These are phyloP conservation scores for Benthosema pterotum DNA, from an alignment of 2,797 vertebrate species.

Conservation along the genomic window DNA sequence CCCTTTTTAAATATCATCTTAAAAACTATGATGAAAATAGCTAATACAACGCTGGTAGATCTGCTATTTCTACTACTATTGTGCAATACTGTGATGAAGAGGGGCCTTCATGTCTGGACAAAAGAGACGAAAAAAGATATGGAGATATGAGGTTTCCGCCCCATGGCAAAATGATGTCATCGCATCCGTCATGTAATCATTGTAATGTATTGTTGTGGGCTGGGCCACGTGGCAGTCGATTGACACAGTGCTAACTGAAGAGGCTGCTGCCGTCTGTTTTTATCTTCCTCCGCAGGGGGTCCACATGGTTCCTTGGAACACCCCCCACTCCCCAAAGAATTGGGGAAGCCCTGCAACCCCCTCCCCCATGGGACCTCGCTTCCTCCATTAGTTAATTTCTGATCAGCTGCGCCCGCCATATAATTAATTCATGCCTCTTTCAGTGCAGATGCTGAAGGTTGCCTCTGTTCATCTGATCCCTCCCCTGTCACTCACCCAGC, in stretches of 20 bases:
- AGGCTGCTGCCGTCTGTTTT: constrained; percentile 47
- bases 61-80: too few relatives aligned
- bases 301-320: constrained; percentile 34
- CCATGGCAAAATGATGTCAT: neutral
- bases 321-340: constrained; percentile 26
- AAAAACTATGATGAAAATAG: too few relatives aligned
- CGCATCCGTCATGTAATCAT: neutral
- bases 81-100: too few relatives aligned
- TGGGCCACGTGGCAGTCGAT: neutral
- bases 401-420: constrained; percentile 77
- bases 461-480: constrained; percentile 74
- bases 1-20: too few relatives aligned
- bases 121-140: neutral
- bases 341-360: constrained; percentile 49
- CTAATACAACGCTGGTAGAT: too few relatives aligned
- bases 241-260: constrained; percentile 7
- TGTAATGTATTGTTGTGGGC: neutral
- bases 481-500: constrained; percentile 6
- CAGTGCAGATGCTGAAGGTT: constrained; percentile 69
- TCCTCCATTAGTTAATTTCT: constrained; percentile 80
- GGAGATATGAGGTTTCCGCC: too few relatives aligned
- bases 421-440: constrained; percentile 77
- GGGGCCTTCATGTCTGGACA: neutral
- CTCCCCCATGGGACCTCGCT: constrained; percentile 54
- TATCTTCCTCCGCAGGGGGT: constrained; percentile 46